Evolutionary conservation across 2,797 vertebrate genomes (phyloP), one percentile per base, ranked within the genome.

Genomic region (Dryobates pubescens): DNA sequence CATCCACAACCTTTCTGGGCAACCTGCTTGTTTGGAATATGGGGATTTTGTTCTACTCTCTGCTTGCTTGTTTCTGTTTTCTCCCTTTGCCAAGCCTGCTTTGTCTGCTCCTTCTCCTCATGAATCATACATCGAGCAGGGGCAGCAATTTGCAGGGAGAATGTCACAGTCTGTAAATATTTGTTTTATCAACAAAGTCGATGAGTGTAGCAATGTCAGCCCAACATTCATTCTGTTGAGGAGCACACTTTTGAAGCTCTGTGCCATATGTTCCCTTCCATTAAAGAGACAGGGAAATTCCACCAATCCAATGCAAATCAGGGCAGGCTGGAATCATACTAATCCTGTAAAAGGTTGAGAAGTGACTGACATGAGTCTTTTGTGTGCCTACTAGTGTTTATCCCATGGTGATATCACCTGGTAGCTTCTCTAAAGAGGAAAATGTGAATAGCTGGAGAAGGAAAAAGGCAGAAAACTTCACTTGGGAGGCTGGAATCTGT

Each of bases 171-270:
- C 61, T 83, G 88, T 86, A 94, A 94, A 89, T 92, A 94, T 91
- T 93, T 94, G 89, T 82, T 95, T 93, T 93, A 81, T 94, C 92
- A 93, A 86, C 92, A 96, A 96, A 96, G 82, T 76, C 75, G 83
- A 81, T 64, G 93, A 70, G 89, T 94, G 56, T 89, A 93, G 92
- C 89, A 89, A 86, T 94, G 95, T 94, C 94, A 94, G 63, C 87
- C 90, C 75, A 89, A 75, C 51, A 89, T 82, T 93, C 63, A 72
- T 92, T 91, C 90, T 78, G 59, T 86, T 89, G 78, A 79, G 75
- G 90, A 87, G 69, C 29, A 43, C 73, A 80, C 65, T 95, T 93
- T 38, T 75, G 90, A 90, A 95, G 43, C 85, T 72, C 56, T 53
- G 23, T 70, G 59, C 87, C 94, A 92, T 91, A 96, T 93, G 94